phyloP scores from a whole-genome alignment of 2,113 vertebrate genomes.

The Glaucomys volans region DNA sequence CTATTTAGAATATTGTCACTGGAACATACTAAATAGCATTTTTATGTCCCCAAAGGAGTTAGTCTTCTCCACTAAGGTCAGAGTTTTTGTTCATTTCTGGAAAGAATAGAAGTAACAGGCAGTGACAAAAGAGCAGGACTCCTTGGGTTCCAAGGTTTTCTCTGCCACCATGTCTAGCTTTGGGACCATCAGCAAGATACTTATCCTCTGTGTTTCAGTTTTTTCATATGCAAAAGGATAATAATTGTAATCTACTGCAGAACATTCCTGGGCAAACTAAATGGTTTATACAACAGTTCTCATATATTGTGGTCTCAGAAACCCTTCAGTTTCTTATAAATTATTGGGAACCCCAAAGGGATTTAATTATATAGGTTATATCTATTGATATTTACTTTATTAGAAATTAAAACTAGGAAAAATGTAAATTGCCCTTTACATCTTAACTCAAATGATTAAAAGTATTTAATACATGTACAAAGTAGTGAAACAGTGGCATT shows the following conservation, averaged over 20 bases:
- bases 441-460: slow-evolving; percentile 28
- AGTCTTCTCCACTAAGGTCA: background rate
- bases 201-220: background rate
- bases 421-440: background rate
- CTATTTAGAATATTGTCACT: background rate
- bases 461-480: background rate
- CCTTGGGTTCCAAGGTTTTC: background rate
- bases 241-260: background rate
- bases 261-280: background rate
- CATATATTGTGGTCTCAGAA: background rate
- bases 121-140: background rate
- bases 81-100: slow-evolving; percentile 22
- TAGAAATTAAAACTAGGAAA: slow-evolving; percentile 10
- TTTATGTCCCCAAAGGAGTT: background rate
- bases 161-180: background rate
- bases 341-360: background rate
- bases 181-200: background rate
- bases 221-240: background rate
- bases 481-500: background rate
- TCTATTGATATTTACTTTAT: background rate
- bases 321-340: slow-evolving; percentile 10
- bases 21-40: background rate
- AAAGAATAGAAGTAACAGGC: background rate
- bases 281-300: background rate
- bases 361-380: background rate